Percentiles rank a stretch among this genome's conserved stretches.
Conservation (phyloP, 2,888 invertebrate genomes). For the Psylliodes chrysocephalus region DNA sequence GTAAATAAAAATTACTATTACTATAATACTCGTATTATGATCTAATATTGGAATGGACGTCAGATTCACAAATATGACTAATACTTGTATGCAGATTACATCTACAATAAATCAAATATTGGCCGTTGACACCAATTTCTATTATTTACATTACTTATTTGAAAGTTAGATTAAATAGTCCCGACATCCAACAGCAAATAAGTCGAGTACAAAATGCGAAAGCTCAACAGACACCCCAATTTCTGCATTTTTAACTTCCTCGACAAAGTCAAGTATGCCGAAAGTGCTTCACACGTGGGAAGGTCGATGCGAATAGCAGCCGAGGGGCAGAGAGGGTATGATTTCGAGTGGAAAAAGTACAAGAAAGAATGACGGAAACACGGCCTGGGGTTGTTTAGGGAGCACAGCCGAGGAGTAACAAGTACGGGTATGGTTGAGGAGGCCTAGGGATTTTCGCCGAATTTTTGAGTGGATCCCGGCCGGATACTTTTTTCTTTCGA, state of each 20-base stretch:
- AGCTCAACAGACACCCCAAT: neutral
- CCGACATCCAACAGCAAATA: too few species aligned
- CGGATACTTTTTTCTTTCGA: slow-evolving; percentile 11
- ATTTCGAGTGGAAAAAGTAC: slow-evolving; percentile 27
- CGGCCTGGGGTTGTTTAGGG: slow-evolving; percentile 20
- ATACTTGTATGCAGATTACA: too few species aligned
- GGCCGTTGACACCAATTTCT: too few species aligned
- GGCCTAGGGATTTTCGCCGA: slow-evolving; percentile 1
- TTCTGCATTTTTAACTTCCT: slow-evolving; percentile 21
- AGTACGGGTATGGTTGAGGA: slow-evolving; percentile 18
- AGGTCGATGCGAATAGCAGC: neutral
- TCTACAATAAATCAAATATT: too few species aligned
- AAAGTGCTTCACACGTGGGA: slow-evolving; percentile 23
- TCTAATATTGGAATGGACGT: too few species aligned
- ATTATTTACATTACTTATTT: too few species aligned
- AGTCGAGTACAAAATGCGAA: neutral
- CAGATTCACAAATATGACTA: too few species aligned
- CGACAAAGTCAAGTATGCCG: slow-evolving; percentile 22
- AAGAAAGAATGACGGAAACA: slow-evolving; percentile 13
- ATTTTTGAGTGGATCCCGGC: slow-evolving; percentile 9
- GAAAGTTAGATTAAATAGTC: too few species aligned
- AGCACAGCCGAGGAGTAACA: slow-evolving; percentile 12
- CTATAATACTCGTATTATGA: too few species aligned
- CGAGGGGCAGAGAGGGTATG: slow-evolving; percentile 6
- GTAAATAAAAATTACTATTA: too few species aligned